Evolutionary conservation across 2,888 invertebrate species (phyloP).

Genomic region (Tipula confusa): DNA sequence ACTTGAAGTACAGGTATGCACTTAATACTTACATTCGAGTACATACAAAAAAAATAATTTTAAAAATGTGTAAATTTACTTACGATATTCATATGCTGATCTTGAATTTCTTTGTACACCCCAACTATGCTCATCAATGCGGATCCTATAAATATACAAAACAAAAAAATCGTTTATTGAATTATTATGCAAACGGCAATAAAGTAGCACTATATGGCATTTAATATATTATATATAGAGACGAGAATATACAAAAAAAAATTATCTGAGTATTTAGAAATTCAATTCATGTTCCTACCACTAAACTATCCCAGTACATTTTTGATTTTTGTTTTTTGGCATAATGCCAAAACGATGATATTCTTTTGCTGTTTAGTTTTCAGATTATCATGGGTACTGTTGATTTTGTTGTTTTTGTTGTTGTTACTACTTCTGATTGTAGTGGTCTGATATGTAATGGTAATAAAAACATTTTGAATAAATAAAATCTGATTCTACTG

Average conservation of each 20-base stretch:
- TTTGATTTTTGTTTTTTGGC: background rate
- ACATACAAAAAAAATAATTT: background rate
- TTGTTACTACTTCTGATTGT: no score
- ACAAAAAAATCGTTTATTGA: background rate
- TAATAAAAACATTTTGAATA: background rate
- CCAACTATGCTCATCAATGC: conserved; percentile 89
- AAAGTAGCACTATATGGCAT: background rate
- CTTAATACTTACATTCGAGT: background rate
- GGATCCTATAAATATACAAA: conserved; percentile 58
- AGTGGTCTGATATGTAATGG: background rate
- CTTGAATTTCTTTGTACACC: conserved; percentile 89
- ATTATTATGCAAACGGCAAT: background rate
- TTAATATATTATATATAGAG: background rate
- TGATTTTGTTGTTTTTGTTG: background rate
- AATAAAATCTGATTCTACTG: background rate
- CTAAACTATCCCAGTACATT: background rate
- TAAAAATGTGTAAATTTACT: conserved; percentile 51
- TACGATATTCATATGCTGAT: conserved; percentile 92
- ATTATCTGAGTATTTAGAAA: background rate
- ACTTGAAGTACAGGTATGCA: background rate
- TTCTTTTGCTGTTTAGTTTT: background rate
- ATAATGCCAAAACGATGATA: conserved; percentile 27
- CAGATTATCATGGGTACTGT: background rate
- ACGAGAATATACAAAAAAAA: background rate
- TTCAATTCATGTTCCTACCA: background rate